Evolutionary conservation across 2,797 vertebrate species (phyloP).

Genomic region (Pampus argenteus): DNA sequence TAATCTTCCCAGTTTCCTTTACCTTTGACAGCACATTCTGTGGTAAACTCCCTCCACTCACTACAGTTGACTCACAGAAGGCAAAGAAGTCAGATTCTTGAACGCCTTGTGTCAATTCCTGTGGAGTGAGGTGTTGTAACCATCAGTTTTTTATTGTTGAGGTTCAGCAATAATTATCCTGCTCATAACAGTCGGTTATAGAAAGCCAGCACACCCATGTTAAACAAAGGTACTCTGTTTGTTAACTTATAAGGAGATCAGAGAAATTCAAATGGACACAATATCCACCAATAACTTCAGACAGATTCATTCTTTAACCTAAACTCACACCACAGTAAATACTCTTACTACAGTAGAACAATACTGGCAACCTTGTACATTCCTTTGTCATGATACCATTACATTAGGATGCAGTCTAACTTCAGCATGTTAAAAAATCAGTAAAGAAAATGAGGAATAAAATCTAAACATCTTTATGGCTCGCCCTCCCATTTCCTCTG

Average conservation of each 20-base stretch:
- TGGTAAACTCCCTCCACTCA: background rate
- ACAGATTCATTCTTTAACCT: background rate
- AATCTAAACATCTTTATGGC: slow-evolving; percentile 59
- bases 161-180: slow-evolving; percentile 37
- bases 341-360: background rate
- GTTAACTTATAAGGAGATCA: slow-evolving; percentile 28
- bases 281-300: slow-evolving; percentile 9
- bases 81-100: slow-evolving; percentile 18
- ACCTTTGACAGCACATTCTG: slow-evolving; percentile 15
- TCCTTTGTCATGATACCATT: slow-evolving; percentile 16
- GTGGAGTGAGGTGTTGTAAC: slow-evolving; percentile 39
- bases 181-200: slow-evolving; percentile 11
- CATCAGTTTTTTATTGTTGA: slow-evolving; percentile 57
- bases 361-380: background rate
- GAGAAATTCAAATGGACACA: background rate
- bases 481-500: slow-evolving; percentile 70
- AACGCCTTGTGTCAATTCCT: slow-evolving; percentile 58
- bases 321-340: background rate
- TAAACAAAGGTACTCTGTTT: slow-evolving; percentile 25
- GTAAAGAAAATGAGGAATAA: slow-evolving; percentile 28
- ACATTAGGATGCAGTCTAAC: background rate
- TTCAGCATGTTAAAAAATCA: slow-evolving; percentile 10
- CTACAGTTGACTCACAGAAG: slow-evolving; percentile 1
- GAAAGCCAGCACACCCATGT: slow-evolving; percentile 59
- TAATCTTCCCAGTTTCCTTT: slow-evolving; percentile 1